phyloP scores from a whole-genome alignment of 1,140 invertebrate genomes.

The Oryzaephilus surinamensis region DNA sequence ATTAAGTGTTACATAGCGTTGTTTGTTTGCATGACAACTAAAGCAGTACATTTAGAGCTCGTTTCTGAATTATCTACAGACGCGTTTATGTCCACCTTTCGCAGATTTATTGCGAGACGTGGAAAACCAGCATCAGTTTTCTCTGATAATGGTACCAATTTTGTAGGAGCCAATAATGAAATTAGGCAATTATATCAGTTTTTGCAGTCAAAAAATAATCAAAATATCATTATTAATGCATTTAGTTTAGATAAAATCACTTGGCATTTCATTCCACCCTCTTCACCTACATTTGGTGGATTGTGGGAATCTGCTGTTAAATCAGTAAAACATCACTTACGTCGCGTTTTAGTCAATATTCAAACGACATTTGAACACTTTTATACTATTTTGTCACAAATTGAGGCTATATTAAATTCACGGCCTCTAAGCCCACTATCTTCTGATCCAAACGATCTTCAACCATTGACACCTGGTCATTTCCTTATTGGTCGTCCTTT shows the following conservation, averaged over 20 bases:
- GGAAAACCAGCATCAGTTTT: constrained; percentile 19
- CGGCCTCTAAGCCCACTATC: constrained; percentile 22
- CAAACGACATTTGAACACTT: constrained; percentile 15
- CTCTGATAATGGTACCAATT: constrained; percentile 24
- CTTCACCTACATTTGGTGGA: neutral
- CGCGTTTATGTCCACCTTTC: constrained; percentile 26
- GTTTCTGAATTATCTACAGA: constrained; percentile 25
- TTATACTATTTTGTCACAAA: constrained; percentile 20
- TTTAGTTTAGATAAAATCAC: neutral
- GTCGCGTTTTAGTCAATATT: constrained; percentile 13
- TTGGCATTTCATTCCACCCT: constrained; percentile 3
- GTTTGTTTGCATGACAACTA: constrained; percentile 30
- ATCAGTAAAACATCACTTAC: constrained; percentile 5
- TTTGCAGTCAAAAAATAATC: neutral
- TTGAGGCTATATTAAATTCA: constrained; percentile 25
- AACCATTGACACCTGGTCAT: constrained; percentile 18
- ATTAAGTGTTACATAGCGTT: constrained; percentile 26
- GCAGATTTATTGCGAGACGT: constrained; percentile 24
- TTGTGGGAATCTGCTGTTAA: constrained; percentile 1
- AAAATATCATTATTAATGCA: neutral
- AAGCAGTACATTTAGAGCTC: constrained; percentile 31
- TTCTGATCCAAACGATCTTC: constrained; percentile 24
- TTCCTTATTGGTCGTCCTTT: constrained; percentile 5
- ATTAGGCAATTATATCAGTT: neutral
- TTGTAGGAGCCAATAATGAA: constrained; percentile 16